Conservation (phyloP, 2,113 vertebrate species). For the Trinectes maculatus region DNA sequence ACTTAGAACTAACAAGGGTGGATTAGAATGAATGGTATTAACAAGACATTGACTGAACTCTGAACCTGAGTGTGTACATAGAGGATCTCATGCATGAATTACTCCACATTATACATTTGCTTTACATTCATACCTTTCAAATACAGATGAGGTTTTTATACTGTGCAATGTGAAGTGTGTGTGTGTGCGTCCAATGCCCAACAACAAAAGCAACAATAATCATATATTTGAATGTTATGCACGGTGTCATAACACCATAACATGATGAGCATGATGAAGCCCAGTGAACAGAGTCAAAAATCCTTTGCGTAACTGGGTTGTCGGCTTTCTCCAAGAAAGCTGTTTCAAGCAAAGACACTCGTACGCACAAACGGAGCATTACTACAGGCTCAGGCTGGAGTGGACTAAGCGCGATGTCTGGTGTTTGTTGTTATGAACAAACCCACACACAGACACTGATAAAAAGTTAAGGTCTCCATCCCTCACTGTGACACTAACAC, state of each 20-base stretch:
- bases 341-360: background rate
- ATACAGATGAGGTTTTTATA: background rate
- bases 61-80: conserved; percentile 4
- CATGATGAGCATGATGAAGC: conserved; percentile 38
- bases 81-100: conserved; percentile 17
- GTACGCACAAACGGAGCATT: conserved; percentile 4
- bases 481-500: conserved; percentile 25
- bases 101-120: conserved; percentile 1
- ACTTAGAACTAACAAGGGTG: conserved; percentile 37
- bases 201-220: background rate
- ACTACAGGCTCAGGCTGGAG: conserved; percentile 27
- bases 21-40: background rate
- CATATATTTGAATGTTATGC: conserved; percentile 11
- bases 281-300: conserved; percentile 36
- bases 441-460: conserved; percentile 3
- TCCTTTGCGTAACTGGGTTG: conserved; percentile 20
- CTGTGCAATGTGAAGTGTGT: background rate
- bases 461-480: background rate
- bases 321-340: background rate
- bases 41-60: conserved; percentile 1
- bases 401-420: background rate
- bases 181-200: background rate
- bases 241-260: conserved; percentile 6
- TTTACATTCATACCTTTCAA: conserved; percentile 11
- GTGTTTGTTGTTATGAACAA: background rate